Percentiles rank a stretch among this genome's conserved stretches.
Conservation (phyloP, 2,797 vertebrate genomes). For the Sylvia borin region DNA sequence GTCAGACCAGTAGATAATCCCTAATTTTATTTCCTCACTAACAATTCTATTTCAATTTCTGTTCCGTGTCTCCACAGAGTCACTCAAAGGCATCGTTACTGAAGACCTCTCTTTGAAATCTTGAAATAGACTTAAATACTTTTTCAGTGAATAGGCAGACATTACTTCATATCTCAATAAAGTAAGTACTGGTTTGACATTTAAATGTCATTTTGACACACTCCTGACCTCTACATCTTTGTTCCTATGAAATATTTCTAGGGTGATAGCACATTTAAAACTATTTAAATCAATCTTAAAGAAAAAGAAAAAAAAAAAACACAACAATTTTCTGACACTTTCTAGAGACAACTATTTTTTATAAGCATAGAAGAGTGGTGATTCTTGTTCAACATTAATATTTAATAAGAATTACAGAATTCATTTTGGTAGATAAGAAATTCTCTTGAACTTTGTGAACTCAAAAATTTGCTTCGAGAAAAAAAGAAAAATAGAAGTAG, state of each 20-base stretch:
- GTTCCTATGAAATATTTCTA: conserved; percentile 26
- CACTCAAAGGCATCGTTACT: conserved; percentile 9
- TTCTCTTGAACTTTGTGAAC: background rate
- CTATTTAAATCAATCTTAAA: conserved; percentile 7
- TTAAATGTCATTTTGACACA: conserved; percentile 60
- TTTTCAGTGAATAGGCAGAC: conserved; percentile 36
- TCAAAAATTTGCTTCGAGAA: background rate
- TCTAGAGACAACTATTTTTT: background rate
- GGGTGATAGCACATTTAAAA: conserved; percentile 19
- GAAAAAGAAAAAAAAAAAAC: accelerated
- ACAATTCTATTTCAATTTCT: background rate
- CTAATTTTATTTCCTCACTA: background rate
- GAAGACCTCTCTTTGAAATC: conserved; percentile 6
- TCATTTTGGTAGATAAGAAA: background rate
- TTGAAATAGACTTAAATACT: conserved; percentile 30
- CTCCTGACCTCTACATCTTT: conserved; percentile 30
- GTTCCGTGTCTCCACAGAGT: background rate
- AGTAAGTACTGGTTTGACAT: conserved; percentile 49
- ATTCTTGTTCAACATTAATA: background rate
- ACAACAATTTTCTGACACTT: background rate
- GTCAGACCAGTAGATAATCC: background rate
- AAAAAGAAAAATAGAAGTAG: background rate
- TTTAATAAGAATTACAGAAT: background rate
- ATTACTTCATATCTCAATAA: conserved; percentile 63
- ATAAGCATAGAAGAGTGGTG: background rate